Evolutionary conservation across 2,113 vertebrate genomes (phyloP).

Genomic region (Anarhynchus alexandrinus): DNA sequence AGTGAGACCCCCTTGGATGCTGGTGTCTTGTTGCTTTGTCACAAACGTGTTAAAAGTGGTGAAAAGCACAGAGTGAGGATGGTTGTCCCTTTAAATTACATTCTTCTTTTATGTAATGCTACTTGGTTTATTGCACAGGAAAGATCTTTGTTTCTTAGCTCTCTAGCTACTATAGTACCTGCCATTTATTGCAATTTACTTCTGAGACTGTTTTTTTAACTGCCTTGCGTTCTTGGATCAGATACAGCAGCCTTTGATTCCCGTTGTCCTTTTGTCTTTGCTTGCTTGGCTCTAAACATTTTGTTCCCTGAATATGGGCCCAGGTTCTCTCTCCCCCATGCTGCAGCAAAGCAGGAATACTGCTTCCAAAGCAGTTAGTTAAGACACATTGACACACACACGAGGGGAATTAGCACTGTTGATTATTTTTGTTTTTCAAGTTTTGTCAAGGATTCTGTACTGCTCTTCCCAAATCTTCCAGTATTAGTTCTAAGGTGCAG

Average conservation of each 20-base stretch:
- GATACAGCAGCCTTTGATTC: not conserved
- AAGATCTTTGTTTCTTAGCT: not conserved
- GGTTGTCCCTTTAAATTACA: not conserved
- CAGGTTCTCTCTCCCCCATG: not conserved
- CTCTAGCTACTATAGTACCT: not conserved
- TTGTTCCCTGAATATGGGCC: not conserved
- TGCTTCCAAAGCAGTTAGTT: not conserved
- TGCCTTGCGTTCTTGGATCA: conserved; percentile 8
- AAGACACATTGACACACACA: not conserved
- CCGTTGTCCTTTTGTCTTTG: conserved; percentile 25
- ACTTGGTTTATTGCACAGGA: not conserved
- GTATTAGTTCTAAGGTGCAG: not conserved
- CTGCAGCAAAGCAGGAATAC: not conserved
- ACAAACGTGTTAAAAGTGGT: not conserved
- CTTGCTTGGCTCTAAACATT: not conserved
- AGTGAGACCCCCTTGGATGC: not conserved
- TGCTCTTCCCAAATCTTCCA: not conserved
- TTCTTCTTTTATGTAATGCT: not conserved
- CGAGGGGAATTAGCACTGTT: not conserved
- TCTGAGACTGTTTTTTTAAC: not conserved
- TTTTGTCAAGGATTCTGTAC: not conserved
- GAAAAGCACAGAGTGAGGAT: not conserved
- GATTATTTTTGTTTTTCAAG: not conserved
- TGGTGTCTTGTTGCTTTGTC: not conserved
- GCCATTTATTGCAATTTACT: not conserved